A percentile compares a stretch with the other conserved stretches of the same genome.
These are phyloP conservation scores for Syngnathus rostellatus DNA, from an alignment of 2,797 vertebrate genomes.

Conservation along the genomic window DNA sequence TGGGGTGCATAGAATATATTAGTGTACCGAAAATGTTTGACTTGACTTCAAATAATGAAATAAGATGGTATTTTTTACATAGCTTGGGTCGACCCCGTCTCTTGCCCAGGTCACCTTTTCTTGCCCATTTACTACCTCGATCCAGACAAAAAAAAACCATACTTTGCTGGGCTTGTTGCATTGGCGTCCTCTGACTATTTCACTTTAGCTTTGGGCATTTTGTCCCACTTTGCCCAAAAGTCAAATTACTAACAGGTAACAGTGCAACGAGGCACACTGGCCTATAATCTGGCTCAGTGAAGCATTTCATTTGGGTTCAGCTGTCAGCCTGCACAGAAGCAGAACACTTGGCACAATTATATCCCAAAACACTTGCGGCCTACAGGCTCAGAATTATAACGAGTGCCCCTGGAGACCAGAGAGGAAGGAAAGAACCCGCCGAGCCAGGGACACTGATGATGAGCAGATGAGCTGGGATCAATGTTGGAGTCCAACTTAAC, in stretches of 20 bases:
- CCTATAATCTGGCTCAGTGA: slow-evolving; percentile 48
- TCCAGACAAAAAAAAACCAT: neutral
- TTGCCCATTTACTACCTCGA: neutral
- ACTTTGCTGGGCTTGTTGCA: slow-evolving; percentile 10
- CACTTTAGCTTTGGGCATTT: slow-evolving; percentile 24
- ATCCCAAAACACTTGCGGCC: slow-evolving; percentile 50
- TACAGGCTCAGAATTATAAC: slow-evolving; percentile 71
- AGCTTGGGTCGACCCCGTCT: neutral
- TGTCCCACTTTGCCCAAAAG: slow-evolving; percentile 14
- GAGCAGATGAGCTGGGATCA: slow-evolving; percentile 56
- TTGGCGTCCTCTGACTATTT: slow-evolving; percentile 26
- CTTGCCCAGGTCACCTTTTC: neutral
- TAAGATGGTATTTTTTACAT: neutral
- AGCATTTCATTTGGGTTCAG: slow-evolving; percentile 50
- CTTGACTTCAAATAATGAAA: neutral
- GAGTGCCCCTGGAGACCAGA: slow-evolving; percentile 37
- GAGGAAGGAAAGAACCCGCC: slow-evolving; percentile 11
- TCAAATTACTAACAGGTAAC: slow-evolving; percentile 44
- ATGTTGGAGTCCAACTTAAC: slow-evolving; percentile 35
- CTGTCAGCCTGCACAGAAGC: slow-evolving; percentile 47
- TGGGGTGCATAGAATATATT: too few relatives aligned
- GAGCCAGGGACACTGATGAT: slow-evolving; percentile 26
- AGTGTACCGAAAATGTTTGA: too few relatives aligned
- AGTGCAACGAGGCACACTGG: slow-evolving; percentile 25
- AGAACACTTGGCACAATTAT: slow-evolving; percentile 67